Conservation (phyloP, 2,113 vertebrate genomes). For the Perca fluviatilis region DNA sequence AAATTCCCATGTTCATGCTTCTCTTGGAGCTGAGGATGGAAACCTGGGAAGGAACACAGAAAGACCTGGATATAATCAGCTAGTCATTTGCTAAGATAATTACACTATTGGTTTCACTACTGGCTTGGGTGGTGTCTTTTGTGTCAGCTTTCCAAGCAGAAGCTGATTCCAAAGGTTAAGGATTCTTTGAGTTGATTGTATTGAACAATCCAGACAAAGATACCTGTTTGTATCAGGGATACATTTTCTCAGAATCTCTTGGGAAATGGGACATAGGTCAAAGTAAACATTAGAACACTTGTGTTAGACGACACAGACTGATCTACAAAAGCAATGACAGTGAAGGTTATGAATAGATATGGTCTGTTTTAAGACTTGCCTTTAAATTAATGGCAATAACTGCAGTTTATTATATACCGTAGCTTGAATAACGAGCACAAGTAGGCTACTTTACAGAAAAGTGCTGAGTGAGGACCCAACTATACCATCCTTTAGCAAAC, state of each 20-base stretch:
- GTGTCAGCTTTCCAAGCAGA: constrained; percentile 38
- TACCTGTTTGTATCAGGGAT: constrained; percentile 19
- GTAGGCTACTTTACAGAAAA: background rate
- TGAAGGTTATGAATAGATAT: background rate
- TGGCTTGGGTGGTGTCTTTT: constrained; percentile 17
- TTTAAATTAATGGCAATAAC: background rate
- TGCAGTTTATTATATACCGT: background rate
- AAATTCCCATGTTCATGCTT: constrained; percentile 88
- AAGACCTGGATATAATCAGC: constrained; percentile 28
- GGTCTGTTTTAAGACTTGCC: background rate
- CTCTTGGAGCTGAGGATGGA: constrained; percentile 86
- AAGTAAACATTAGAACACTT: constrained; percentile 15
- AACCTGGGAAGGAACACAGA: constrained; percentile 71
- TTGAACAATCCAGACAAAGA: constrained; percentile 48
- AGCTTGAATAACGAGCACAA: constrained; percentile 16
- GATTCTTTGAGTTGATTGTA: constrained; percentile 49
- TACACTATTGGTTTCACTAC: constrained; percentile 36
- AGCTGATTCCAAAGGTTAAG: constrained; percentile 64
- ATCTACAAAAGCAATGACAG: background rate
- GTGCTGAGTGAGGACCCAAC: constrained; percentile 14
- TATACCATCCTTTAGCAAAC: constrained; percentile 70
- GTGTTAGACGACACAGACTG: background rate
- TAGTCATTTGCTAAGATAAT: constrained; percentile 35
- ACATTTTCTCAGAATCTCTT: constrained; percentile 14
- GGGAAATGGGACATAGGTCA: constrained; percentile 23